A percentile compares a stretch with the other conserved stretches of the same genome.
These are phyloP conservation scores for Noctua fimbriata DNA, from an alignment of 2,888 invertebrate species.

Conservation along the genomic window DNA sequence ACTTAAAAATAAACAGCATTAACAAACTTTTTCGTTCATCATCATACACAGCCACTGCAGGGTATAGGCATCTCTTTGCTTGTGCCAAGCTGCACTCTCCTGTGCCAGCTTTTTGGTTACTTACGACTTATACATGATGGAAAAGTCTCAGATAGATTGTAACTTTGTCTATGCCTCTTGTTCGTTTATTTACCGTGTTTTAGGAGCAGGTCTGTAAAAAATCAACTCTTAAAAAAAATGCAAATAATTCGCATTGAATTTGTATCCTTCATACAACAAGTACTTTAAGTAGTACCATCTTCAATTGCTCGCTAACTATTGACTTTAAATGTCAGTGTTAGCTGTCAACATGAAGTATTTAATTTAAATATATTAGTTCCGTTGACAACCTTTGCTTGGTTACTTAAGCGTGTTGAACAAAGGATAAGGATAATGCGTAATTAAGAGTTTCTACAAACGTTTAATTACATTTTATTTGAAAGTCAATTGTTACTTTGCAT, in stretches of 20 bases:
- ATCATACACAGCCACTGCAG: neutral
- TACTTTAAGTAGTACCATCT: slow-evolving; percentile 48
- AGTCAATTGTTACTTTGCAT: slow-evolving; percentile 31
- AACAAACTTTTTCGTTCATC: neutral
- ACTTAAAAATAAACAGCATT: too few relatives aligned
- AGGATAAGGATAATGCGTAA: slow-evolving; percentile 37
- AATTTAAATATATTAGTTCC: slow-evolving; percentile 55
- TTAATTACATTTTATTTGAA: slow-evolving; percentile 21
- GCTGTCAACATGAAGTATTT: slow-evolving; percentile 52
- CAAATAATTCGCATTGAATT: slow-evolving; percentile 23
- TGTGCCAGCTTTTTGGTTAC: neutral
- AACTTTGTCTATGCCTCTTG: neutral
- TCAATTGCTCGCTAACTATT: slow-evolving; percentile 47
- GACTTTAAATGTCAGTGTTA: slow-evolving; percentile 58
- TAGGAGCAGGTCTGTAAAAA: neutral
- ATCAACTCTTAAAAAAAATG: neutral
- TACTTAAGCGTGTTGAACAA: slow-evolving; percentile 36
- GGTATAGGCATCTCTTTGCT: neutral
- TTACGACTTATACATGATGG: neutral
- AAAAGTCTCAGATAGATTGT: neutral
- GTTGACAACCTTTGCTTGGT: slow-evolving; percentile 35
- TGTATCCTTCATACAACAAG: slow-evolving; percentile 30
- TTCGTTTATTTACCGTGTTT: neutral
- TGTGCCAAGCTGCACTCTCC: neutral
- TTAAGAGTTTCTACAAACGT: slow-evolving; percentile 21